phyloP scores from a whole-genome alignment of 1,140 invertebrate species.

The Globodera ellingtonae region DNA sequence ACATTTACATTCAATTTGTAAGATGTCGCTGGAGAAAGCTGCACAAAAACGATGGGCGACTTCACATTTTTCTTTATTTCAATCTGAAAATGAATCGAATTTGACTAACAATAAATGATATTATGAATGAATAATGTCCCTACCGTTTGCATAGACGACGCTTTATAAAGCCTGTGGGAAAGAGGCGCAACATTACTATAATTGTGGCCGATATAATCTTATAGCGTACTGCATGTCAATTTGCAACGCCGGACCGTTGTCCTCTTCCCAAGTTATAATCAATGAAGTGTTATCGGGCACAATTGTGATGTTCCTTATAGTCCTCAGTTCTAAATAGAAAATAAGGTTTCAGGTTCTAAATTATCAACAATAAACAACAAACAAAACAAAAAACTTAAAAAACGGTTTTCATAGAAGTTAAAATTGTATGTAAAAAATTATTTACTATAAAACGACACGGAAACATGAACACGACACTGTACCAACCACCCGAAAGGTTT shows the following conservation, averaged over 20 bases:
- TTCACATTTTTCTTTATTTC: constrained; percentile 49
- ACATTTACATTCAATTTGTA: constrained; percentile 59
- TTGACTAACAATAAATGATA: constrained; percentile 10
- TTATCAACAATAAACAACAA: neutral
- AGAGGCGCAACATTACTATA: neutral
- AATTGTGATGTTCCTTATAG: constrained; percentile 56
- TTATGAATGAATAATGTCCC: no score
- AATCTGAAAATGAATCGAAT: constrained; percentile 27
- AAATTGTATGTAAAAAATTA: neutral
- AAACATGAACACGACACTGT: no score
- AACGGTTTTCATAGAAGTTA: neutral
- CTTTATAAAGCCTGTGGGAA: neutral
- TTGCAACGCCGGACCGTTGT: constrained; percentile 49
- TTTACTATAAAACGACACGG: no score
- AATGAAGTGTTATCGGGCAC: constrained; percentile 49
- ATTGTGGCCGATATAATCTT: neutral
- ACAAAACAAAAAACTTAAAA: constrained; percentile 17
- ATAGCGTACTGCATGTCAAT: constrained; percentile 52
- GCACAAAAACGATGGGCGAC: constrained; percentile 52
- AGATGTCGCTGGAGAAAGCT: constrained; percentile 57
- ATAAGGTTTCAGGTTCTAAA: neutral
- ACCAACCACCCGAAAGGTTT: no score
- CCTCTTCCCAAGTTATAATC: constrained; percentile 51
- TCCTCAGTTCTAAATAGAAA: constrained; percentile 54
- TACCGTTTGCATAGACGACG: neutral